These are phyloP conservation scores for Diorhabda elongata DNA, from an alignment of 1,140 invertebrate genomes.

Conservation along the genomic window DNA sequence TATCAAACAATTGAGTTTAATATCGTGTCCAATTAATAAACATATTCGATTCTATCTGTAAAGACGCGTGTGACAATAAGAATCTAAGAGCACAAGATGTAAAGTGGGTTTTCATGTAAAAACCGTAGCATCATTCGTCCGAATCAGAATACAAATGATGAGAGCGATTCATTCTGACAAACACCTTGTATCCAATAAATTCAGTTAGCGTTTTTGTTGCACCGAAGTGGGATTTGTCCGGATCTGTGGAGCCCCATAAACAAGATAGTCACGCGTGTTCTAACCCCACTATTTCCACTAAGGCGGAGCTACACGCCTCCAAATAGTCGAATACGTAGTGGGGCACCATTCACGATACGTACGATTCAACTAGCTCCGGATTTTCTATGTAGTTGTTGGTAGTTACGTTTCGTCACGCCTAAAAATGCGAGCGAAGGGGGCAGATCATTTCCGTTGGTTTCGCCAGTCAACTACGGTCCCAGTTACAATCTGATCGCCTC, in stretches of 20 bases:
- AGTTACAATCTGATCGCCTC: conserved; percentile 44
- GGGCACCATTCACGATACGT: conserved; percentile 33
- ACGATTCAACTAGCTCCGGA: conserved; percentile 29
- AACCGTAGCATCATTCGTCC: conserved; percentile 47
- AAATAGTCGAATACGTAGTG: conserved; percentile 20
- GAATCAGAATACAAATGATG: conserved; percentile 49
- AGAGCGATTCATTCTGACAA: conserved; percentile 48
- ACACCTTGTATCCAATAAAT: conserved; percentile 51
- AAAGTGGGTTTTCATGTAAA: conserved; percentile 49
- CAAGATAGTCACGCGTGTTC: conserved; percentile 44
- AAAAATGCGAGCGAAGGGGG: conserved; percentile 31
- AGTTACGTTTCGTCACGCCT: conserved; percentile 32
- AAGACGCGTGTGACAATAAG: conserved; percentile 41
- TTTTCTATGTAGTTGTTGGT: conserved; percentile 42
- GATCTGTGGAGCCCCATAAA: conserved; percentile 46
- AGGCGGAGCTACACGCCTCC: conserved; percentile 25
- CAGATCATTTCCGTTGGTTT: conserved; percentile 27
- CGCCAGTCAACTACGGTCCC: conserved; percentile 26
- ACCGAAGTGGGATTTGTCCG: conserved; percentile 47
- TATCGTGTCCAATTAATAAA: conserved; percentile 47
- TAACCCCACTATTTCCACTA: conserved; percentile 23
- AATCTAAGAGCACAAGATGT: conserved; percentile 38
- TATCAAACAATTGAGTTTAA: conserved; percentile 33
- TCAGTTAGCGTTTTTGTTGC: conserved; percentile 48
- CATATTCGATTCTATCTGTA: conserved; percentile 37